These are phyloP conservation scores for Aldrovandia affinis DNA, from an alignment of 2,797 vertebrate species.

Conservation along the genomic window DNA sequence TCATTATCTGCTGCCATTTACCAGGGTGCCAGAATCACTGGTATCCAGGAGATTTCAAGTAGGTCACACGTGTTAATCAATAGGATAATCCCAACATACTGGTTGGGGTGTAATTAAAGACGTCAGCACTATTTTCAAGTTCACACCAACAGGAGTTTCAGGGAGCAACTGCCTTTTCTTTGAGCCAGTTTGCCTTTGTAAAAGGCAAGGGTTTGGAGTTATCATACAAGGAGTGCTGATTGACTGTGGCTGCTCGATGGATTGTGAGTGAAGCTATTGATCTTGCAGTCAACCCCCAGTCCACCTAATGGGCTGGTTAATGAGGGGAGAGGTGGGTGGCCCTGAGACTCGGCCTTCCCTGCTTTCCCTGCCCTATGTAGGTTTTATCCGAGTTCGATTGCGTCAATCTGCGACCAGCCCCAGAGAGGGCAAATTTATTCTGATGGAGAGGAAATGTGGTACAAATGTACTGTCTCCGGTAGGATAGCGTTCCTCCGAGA, in stretches of 20 bases:
- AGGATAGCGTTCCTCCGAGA: background rate
- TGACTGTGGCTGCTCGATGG: background rate
- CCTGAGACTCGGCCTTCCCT: background rate
- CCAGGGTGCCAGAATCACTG: constrained; percentile 26
- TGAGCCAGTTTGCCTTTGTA: background rate
- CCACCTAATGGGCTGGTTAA: constrained; percentile 12
- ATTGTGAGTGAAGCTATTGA: constrained; percentile 12
- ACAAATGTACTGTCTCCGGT: background rate
- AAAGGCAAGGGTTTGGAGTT: background rate
- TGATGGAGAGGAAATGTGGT: background rate
- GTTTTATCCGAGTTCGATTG: background rate
- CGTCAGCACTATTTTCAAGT: background rate
- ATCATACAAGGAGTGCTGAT: background rate
- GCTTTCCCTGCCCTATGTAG: background rate
- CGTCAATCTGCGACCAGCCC: constrained; percentile 6
- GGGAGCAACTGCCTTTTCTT: background rate
- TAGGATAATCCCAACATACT: background rate
- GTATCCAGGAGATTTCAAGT: constrained; percentile 26
- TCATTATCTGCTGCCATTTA: constrained; percentile 57
- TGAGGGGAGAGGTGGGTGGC: background rate
- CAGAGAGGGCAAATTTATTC: background rate
- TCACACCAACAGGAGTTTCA: background rate
- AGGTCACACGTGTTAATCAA: constrained; percentile 37
- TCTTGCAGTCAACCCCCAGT: background rate
- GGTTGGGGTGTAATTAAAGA: background rate